A percentile compares a stretch with the other conserved stretches of the same genome.
phyloP scores from a whole-genome alignment of 2,888 invertebrate genomes.

The Aleiodes leptofemur region DNA sequence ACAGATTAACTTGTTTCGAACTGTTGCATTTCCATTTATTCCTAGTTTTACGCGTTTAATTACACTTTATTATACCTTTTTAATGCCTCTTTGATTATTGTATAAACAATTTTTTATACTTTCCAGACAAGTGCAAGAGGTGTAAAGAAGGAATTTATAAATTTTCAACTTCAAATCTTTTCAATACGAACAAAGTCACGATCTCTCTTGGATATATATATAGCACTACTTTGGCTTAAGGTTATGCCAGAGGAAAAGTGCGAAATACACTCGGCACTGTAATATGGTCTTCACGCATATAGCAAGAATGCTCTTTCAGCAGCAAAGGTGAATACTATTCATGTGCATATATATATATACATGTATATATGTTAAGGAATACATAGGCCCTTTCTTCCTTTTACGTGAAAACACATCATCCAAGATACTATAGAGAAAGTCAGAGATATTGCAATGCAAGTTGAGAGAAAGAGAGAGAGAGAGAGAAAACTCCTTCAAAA shows the following conservation, averaged over 20 bases:
- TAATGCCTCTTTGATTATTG: too few relatives aligned
- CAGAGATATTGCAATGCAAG: slow-evolving; percentile 19
- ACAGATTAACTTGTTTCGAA: too few relatives aligned
- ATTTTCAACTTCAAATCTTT: slow-evolving; percentile 35
- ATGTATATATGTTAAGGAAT: not conserved
- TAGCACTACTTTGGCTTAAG: slow-evolving; percentile 47
- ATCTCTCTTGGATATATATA: slow-evolving; percentile 3
- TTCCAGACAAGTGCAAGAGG: slow-evolving; percentile 27
- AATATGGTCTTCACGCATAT: slow-evolving; percentile 55
- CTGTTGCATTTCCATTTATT: too few relatives aligned
- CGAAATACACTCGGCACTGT: slow-evolving; percentile 54
- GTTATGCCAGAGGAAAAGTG: slow-evolving; percentile 54
- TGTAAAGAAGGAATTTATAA: slow-evolving; percentile 31
- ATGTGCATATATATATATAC: slow-evolving; percentile 10
- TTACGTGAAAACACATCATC: slow-evolving; percentile 37
- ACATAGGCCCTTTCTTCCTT: slow-evolving; percentile 38
- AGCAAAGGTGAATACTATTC: slow-evolving; percentile 26
- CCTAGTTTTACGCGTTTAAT: too few relatives aligned
- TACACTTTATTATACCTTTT: too few relatives aligned
- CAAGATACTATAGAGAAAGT: slow-evolving; percentile 29
- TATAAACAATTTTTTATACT: not conserved
- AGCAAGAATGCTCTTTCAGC: slow-evolving; percentile 46
- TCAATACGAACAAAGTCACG: slow-evolving; percentile 21
- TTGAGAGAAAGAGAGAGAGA: slow-evolving; percentile 30
- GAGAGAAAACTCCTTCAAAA: slow-evolving; percentile 37